Base-by-base conservation (phyloP, 2,888 invertebrate species). In the Adelognathus sp. region DNA sequence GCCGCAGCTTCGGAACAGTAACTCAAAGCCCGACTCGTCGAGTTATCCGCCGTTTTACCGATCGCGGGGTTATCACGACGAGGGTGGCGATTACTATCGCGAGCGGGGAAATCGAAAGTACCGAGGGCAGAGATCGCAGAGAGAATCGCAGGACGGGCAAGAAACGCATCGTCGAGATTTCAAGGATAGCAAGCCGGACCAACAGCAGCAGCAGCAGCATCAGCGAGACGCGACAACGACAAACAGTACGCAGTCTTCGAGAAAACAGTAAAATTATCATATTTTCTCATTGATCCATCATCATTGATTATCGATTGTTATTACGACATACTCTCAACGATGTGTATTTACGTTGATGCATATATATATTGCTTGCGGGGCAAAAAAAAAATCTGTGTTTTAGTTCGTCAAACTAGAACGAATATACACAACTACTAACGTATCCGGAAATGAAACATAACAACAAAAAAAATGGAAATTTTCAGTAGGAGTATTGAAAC, bases 1-100 rank as follows among this genome's bases (percentile, higher is more conserved):
- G 44, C 91, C 91, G 0, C 90, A 90, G 50, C 84, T 91, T 58
- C 87, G 86, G 29, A 89, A 88, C 39, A 86, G 86, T 14, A 86
- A 83, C 39, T 80, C 70, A n/a, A 82, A 81, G 58, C 56, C 76
- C 16, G 88, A 88, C 50, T 81, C 82, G 0, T 76, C 85, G 11
- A 86, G 83, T 76, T 88, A 86, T 56, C 85, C 89, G 1, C 83
- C 84, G 9, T 87, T 87, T 63, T 87, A 86, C 71, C 87, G 87
- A 75, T 83, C 86, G 14, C 86, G 86, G 36, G 87, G 87, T 11
- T 87, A 88, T 44, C 88, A 87, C 67, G 87, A 83, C 46, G 86
- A 85, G 29, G 82, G 82, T 18, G 79, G 85, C 3, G 88, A 87
- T 79, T 87, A 88, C 39, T 86, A 87, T 70, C 84, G 88, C 11